Percentiles rank a stretch among this genome's conserved stretches.
phyloP scores from a whole-genome alignment of 2,888 invertebrate genomes.

The Agriopis marginaria region DNA sequence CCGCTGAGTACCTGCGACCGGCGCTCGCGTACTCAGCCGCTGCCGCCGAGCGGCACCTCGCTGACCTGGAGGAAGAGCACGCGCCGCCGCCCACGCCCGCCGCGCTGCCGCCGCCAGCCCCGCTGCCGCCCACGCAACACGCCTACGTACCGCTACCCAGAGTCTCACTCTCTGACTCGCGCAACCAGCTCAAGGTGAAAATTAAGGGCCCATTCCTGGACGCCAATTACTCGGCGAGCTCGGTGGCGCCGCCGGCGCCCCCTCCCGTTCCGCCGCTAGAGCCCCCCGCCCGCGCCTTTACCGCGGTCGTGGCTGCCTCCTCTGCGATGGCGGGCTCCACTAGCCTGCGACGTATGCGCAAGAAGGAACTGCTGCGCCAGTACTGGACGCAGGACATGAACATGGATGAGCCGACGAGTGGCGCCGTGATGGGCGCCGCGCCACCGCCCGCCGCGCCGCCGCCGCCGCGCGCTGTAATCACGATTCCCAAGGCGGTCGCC shows the following conservation, averaged over 20 bases:
- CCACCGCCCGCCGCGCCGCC: constrained; percentile 87
- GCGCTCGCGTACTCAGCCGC: constrained; percentile 89
- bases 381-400: constrained; percentile 94
- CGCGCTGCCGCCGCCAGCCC: constrained; percentile 49
- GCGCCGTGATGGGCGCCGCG: constrained; percentile 79
- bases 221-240: constrained; percentile 89
- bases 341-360: constrained; percentile 94
- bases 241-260: constrained; percentile 84
- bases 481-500: constrained; percentile 95
- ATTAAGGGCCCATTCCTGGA: constrained; percentile 96
- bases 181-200: constrained; percentile 95
- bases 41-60: constrained; percentile 88
- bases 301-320: constrained; percentile 74
- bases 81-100: constrained; percentile 68
- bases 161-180: constrained; percentile 91
- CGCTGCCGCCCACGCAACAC: constrained; percentile 58
- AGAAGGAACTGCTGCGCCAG: constrained; percentile 94
- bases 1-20: constrained; percentile 86
- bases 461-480: constrained; percentile 90
- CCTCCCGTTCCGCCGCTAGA: constrained; percentile 73
- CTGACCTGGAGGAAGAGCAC: constrained; percentile 92
- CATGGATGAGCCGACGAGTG: constrained; percentile 90
- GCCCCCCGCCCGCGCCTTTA: constrained; percentile 68
- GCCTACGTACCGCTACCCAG: constrained; percentile 82
- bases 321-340: constrained; percentile 88